Evolutionary conservation across 2,113 vertebrate genomes (phyloP).

Genomic region (Nibea coibor): DNA sequence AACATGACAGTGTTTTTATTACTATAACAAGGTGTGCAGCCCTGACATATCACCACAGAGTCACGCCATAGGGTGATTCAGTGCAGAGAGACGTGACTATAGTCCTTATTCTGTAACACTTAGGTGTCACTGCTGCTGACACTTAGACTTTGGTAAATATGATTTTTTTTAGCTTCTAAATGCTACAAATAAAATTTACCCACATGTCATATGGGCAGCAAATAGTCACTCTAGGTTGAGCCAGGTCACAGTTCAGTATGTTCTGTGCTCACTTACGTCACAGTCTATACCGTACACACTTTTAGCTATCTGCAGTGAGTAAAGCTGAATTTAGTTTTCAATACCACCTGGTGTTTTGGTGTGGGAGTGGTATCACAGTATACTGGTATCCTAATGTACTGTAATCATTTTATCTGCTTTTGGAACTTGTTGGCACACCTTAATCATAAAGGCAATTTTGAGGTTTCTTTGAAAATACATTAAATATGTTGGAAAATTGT

Average conservation of each 20-base stretch:
- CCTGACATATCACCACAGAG: neutral
- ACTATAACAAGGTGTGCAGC: too few relatives aligned
- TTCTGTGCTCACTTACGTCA: neutral
- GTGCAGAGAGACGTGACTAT: neutral
- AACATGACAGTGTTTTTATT: too few relatives aligned
- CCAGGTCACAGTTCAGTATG: constrained; percentile 1
- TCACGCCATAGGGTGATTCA: neutral
- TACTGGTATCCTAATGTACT: neutral
- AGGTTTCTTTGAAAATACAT: too few relatives aligned
- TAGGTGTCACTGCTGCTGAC: neutral
- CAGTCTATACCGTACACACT: too few relatives aligned
- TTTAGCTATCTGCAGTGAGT: neutral
- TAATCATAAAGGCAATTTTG: neutral
- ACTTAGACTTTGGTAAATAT: too few relatives aligned
- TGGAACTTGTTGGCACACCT: neutral
- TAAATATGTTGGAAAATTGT: too few relatives aligned
- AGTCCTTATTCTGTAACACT: neutral
- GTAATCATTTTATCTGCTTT: neutral
- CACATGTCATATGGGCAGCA: constrained; percentile 5
- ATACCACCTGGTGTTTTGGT: neutral
- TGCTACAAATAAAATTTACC: neutral
- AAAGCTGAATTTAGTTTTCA: neutral
- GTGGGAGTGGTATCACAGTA: neutral
- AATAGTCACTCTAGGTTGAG: constrained; percentile 15
- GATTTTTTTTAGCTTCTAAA: neutral